Evolutionary conservation across 1,140 invertebrate species (phyloP).

Genomic region (Procambarus clarkii): DNA sequence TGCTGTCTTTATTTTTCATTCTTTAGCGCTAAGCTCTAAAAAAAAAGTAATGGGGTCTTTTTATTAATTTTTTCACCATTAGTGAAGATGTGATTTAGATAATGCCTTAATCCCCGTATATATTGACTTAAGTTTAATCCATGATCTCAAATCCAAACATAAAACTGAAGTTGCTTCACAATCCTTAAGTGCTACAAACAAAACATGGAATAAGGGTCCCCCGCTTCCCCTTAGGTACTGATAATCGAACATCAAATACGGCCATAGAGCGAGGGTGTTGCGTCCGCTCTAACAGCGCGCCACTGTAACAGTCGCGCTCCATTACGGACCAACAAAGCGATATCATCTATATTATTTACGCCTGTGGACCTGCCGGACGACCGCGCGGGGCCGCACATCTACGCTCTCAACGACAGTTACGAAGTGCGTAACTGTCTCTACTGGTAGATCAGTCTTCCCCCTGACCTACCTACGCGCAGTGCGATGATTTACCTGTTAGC

Average conservation of each 20-base stretch:
- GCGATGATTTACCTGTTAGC: no score
- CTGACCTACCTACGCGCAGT: no score
- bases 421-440: not conserved
- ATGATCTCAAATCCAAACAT: not conserved
- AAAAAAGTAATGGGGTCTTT: no score
- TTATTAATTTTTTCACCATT: not conserved
- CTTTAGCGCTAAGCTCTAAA: no score
- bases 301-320: slow-evolving; percentile 36
- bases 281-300: not conserved
- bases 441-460: no score
- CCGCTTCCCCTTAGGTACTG: not conserved
- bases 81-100: not conserved
- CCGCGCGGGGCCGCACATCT: no score
- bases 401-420: not conserved
- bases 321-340: slow-evolving; percentile 47
- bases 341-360: slow-evolving; percentile 50
- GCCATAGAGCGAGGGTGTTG: slow-evolving; percentile 6
- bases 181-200: not conserved
- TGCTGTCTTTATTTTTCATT: no score
- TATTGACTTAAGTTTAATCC: not conserved
- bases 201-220: not conserved
- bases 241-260: slow-evolving; percentile 1
- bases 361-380: not conserved
- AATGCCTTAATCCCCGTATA: not conserved
- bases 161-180: not conserved